Evolutionary conservation across 2,113 vertebrate genomes (phyloP).

Genomic region (Phycodurus eques): DNA sequence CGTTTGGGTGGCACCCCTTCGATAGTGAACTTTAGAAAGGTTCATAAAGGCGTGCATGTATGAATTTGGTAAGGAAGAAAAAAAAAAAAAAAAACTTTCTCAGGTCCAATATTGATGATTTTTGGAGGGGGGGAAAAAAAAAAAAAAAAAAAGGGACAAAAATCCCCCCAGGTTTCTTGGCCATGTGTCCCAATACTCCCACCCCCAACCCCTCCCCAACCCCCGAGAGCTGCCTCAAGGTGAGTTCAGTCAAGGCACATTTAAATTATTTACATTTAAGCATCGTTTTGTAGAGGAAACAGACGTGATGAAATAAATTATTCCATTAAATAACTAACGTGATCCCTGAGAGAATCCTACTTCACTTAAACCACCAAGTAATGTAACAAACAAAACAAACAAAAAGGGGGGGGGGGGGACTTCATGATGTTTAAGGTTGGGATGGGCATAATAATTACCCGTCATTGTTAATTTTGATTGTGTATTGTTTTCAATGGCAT

Average conservation of each 20-base stretch:
- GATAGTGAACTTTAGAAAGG: too few relatives aligned
- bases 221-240: neutral
- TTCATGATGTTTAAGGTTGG: neutral
- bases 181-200: neutral
- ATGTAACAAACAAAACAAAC: neutral
- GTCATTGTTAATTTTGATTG: neutral
- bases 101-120: too few relatives aligned
- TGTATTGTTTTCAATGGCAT: neutral
- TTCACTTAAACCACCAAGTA: slow-evolving; percentile 1
- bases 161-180: neutral
- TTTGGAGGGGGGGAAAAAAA: too few relatives aligned
- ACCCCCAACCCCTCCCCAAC: neutral
- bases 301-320: neutral
- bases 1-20: neutral
- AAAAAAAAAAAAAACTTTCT: too few relatives aligned
- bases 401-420: neutral
- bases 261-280: neutral
- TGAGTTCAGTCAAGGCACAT: slow-evolving; percentile 1
- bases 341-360: slow-evolving; percentile 53
- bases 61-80: too few relatives aligned
- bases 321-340: neutral
- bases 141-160: too few relatives aligned
- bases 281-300: neutral
- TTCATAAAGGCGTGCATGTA: too few relatives aligned
- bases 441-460: neutral